A percentile compares a stretch with the other conserved stretches of the same genome.
Conservation (phyloP, 2,113 vertebrate genomes). For the Apus apus region DNA sequence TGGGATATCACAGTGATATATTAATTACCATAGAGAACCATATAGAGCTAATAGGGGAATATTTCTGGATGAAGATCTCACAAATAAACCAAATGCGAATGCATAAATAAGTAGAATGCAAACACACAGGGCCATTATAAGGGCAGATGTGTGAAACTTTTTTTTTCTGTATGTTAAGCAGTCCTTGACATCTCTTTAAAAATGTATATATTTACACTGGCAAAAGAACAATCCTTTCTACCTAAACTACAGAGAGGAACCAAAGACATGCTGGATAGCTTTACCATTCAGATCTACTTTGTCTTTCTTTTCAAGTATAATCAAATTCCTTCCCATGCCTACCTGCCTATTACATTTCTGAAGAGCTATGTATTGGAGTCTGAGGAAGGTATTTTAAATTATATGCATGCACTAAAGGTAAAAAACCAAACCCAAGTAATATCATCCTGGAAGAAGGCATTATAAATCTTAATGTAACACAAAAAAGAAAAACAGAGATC, state of each 20-base stretch:
- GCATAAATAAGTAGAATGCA: conserved; percentile 65
- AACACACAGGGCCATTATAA: conserved; percentile 53
- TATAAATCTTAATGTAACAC: not conserved
- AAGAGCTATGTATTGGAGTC: not conserved
- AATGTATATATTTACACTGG: conserved; percentile 56
- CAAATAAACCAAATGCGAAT: conserved; percentile 62
- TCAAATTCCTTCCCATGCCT: conserved; percentile 6
- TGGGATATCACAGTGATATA: conserved; percentile 41
- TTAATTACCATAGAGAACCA: conserved; percentile 35
- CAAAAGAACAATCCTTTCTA: conserved; percentile 54
- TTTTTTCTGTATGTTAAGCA: conserved; percentile 47
- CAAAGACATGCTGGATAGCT: not conserved
- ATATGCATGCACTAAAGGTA: not conserved
- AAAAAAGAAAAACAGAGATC: not conserved
- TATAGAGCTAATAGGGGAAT: conserved; percentile 27
- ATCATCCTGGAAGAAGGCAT: not conserved
- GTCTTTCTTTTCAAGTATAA: conserved; percentile 48
- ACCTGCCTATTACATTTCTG: conserved; percentile 12
- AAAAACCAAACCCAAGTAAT: not conserved
- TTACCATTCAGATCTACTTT: conserved; percentile 27
- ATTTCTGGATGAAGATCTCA: conserved; percentile 48
- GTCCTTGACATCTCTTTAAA: conserved; percentile 56
- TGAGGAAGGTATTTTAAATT: not conserved
- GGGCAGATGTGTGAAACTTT: conserved; percentile 46
- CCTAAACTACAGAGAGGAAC: conserved; percentile 39